These are phyloP conservation scores for Clarias magur DNA, from an alignment of 2,113 vertebrate genomes.

Conservation along the genomic window DNA sequence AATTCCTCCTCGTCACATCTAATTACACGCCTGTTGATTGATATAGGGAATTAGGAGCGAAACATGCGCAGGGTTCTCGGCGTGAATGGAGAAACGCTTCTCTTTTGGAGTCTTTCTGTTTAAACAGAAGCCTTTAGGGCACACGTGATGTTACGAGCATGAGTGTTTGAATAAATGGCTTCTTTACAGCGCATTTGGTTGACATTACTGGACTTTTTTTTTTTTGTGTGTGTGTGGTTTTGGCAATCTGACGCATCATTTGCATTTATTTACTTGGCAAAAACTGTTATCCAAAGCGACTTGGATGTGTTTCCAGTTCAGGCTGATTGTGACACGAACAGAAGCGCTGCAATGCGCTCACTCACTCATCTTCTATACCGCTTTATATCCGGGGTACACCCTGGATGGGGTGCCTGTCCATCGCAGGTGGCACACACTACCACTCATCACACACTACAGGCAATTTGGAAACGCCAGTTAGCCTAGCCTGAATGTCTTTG, in stretches of 20 bases:
- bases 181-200: not conserved
- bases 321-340: no score
- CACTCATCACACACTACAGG: no score
- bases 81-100: slow-evolving; percentile 13
- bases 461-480: no score
- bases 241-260: not conserved
- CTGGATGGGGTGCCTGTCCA: no score
- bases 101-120: not conserved
- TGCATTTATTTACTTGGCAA: not conserved
- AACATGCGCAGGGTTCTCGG: not conserved
- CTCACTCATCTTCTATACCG: no score
- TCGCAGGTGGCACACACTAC: no score
- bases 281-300: not conserved
- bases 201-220: not conserved
- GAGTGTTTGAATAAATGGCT: slow-evolving; percentile 35
- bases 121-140: not conserved
- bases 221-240: no score
- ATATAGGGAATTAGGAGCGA: not conserved
- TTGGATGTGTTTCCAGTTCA: slow-evolving; percentile 2
- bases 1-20: slow-evolving; percentile 15
- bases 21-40: not conserved
- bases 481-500: no score
- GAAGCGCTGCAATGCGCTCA: no score
- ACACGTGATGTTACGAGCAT: not conserved
- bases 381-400: no score